These are phyloP conservation scores for Tyrannus savana DNA, from an alignment of 2,113 vertebrate species.

Conservation along the genomic window DNA sequence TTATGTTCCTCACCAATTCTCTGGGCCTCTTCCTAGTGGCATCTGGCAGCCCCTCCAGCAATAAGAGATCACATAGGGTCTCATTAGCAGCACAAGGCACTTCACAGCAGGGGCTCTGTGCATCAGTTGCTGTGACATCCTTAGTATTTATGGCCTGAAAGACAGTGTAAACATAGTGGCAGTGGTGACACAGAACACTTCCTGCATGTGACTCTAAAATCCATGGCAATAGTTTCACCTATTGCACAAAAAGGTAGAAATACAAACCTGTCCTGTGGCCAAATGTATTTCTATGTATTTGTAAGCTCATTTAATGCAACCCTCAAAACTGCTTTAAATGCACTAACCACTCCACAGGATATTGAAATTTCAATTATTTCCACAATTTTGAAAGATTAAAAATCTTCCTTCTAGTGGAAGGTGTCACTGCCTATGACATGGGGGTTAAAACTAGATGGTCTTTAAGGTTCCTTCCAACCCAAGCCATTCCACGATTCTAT, in stretches of 20 bases:
- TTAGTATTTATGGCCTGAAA: background rate
- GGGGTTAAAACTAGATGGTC: accelerated
- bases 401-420: background rate
- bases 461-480: background rate
- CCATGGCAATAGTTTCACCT: background rate
- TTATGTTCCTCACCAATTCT: background rate
- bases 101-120: background rate
- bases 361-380: background rate
- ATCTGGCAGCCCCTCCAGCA: background rate
- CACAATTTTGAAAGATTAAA: background rate
- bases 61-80: background rate
- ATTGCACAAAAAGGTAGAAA: background rate
- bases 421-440: background rate
- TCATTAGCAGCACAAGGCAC: background rate
- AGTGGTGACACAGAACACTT: background rate
- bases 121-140: background rate
- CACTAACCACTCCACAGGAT: background rate
- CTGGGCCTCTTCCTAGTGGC: background rate
- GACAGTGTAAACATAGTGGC: background rate
- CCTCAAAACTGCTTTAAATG: background rate
- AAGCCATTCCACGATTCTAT: background rate
- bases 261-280: background rate
- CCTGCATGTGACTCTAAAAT: background rate
- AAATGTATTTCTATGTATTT: background rate
- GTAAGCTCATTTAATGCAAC: background rate